Evolutionary conservation across 2,113 vertebrate species (phyloP).

Genomic region (Rhodinocichla rosea): DNA sequence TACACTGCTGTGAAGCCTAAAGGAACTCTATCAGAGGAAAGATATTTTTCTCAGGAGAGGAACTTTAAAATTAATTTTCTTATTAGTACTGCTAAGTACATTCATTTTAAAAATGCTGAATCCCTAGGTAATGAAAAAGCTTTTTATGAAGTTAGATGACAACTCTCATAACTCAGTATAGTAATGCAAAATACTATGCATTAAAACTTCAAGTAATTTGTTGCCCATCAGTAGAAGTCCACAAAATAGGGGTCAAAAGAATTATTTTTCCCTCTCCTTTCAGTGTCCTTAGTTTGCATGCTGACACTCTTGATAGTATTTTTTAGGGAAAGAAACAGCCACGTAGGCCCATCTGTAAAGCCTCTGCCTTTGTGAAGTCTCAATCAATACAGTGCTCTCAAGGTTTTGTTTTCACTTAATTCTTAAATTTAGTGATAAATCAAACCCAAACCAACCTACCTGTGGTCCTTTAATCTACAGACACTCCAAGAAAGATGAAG

Average conservation of each 20-base stretch:
- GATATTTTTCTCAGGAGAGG: neutral
- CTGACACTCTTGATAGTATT: neutral
- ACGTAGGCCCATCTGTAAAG: neutral
- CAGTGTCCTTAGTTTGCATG: neutral
- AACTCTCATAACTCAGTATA: neutral
- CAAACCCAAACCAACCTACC: neutral
- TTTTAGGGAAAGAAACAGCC: neutral
- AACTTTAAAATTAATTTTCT: neutral
- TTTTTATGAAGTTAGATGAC: neutral
- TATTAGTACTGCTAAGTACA: neutral
- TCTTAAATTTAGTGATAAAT: neutral
- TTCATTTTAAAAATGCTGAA: neutral
- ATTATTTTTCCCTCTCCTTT: neutral
- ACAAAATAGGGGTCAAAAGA: neutral
- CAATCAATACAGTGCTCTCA: neutral
- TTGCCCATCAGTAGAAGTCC: neutral
- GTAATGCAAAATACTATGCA: neutral
- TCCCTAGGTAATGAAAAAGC: neutral
- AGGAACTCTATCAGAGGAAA: neutral
- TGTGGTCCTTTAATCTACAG: neutral
- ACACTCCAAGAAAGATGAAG: neutral
- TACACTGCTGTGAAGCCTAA: neutral
- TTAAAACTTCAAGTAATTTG: neutral
- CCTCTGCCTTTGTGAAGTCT: neutral
- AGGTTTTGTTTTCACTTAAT: neutral